Percentiles rank a stretch among this genome's conserved stretches.
Evolutionary conservation across 2,113 vertebrate species (phyloP).

Genomic region (Scytalopus superciliaris): DNA sequence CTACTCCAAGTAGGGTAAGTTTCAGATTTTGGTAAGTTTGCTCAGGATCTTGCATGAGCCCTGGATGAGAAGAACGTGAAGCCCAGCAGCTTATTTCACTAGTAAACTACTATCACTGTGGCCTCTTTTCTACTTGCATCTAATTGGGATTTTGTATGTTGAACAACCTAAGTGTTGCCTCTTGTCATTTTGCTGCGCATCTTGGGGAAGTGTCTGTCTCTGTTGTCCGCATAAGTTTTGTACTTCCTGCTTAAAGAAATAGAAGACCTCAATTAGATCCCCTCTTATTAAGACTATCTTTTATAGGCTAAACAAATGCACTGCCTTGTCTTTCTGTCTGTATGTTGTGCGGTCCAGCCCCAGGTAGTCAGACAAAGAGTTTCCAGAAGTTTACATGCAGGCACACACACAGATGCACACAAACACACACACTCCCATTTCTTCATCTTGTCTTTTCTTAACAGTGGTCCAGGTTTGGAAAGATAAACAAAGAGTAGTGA

Average conservation of each 20-base stretch:
- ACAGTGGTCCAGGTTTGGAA: not conserved
- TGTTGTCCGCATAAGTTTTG: not conserved
- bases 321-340: not conserved
- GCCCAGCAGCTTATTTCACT: not conserved
- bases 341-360: not conserved
- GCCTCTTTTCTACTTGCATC: not conserved
- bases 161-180: not conserved
- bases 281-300: not conserved
- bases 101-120: not conserved
- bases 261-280: not conserved
- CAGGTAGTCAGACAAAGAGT: not conserved
- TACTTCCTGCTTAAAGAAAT: not conserved
- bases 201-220: not conserved
- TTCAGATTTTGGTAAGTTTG: not conserved
- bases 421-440: not conserved
- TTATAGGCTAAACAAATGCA: not conserved
- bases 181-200: not conserved
- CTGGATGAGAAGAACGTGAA: not conserved
- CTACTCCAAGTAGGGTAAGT: not conserved
- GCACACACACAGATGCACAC: fast-evolving
- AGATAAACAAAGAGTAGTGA: not conserved
- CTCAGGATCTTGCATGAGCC: not conserved
- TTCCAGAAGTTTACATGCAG: not conserved
- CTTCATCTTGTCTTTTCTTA: not conserved
- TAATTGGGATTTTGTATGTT: not conserved